These are phyloP conservation scores for Macrosteles quadrilineatus DNA, from an alignment of 1,140 invertebrate species.

Conservation along the genomic window DNA sequence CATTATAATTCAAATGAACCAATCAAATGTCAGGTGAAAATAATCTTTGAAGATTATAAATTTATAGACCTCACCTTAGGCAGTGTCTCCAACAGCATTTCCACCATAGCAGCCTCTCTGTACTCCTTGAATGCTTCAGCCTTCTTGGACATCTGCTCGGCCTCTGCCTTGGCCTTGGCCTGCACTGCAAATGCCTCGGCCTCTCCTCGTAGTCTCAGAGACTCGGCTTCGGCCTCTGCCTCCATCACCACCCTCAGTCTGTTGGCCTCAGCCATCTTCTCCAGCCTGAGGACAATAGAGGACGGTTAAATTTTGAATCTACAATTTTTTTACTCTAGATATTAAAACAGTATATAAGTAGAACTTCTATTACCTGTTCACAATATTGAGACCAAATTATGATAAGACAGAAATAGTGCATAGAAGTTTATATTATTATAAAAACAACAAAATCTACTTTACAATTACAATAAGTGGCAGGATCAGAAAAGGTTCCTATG, in stretches of 20 bases:
- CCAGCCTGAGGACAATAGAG: slow-evolving; percentile 62
- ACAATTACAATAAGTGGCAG: no score
- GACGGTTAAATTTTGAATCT: no score
- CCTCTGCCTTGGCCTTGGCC: slow-evolving; percentile 92
- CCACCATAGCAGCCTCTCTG: slow-evolving; percentile 93
- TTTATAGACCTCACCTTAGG: slow-evolving; percentile 89
- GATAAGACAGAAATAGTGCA: no score
- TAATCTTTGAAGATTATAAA: no score
- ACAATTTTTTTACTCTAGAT: no score
- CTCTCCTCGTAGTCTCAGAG: slow-evolving; percentile 76
- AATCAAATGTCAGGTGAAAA: no score
- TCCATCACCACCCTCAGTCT: slow-evolving; percentile 80
- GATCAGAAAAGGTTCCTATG: no score
- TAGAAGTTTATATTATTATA: no score
- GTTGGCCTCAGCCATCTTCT: slow-evolving; percentile 93
- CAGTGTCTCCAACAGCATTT: slow-evolving; percentile 95
- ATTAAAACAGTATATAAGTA: neutral
- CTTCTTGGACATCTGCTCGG: slow-evolving; percentile 95
- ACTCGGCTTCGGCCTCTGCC: slow-evolving; percentile 93
- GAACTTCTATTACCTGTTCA: neutral
- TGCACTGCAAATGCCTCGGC: slow-evolving; percentile 94
- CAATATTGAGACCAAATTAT: neutral
- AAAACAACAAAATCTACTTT: no score
- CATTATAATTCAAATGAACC: no score
- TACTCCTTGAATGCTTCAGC: slow-evolving; percentile 96